Evolutionary conservation across 2,888 invertebrate species (phyloP), one percentile per base, ranked within the genome.

Genomic region (Dexiosoma caninum): DNA sequence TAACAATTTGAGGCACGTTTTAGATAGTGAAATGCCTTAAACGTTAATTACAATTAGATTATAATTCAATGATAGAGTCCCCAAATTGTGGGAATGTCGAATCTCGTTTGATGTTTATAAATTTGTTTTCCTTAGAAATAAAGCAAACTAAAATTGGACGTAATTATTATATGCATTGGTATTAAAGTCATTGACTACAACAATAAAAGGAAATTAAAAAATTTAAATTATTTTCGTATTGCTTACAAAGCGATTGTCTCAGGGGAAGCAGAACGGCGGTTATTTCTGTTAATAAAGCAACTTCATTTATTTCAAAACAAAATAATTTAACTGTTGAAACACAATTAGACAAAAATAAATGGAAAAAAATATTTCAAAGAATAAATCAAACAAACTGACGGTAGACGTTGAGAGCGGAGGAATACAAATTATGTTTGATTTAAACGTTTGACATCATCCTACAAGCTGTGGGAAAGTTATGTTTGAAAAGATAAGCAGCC

Each of bases 1-100:
- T 72, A 64, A 44, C 16, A 62, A 35, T 72, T 55, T 6, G n/a
- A 55, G 9, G 19, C 72, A 62, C 53, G 53, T 72, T 72, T 62
- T 2, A 46, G 30, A 40, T 40, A 59, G 23, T 59, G 5, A 27
- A 40, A 40, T 40, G 40, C n/a, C 27, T 59, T 40, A 23, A 40
- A 59, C 14, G 40, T 40, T 59, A 42, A 27, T 27, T 27, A 40
- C 23, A 55, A 7, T 55, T 55, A 35, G 55, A 55, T 55, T 49
- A 23, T 2, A 49, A 23, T 12, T 7, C 49, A 23, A 3, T 35
- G 55, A 19, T 55, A 55, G 32, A 14, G 19, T 19, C 35, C n/a
- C n/a, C n/a, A n/a, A n/a, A n/a, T 7, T 12, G 35, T 10, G 19
- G 12, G 7, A 35, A 55, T 1, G 5, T 32, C 16, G n/a, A 32